These are phyloP conservation scores for Sciurus vulgaris DNA, from an alignment of 2,797 vertebrate species.

Conservation along the genomic window DNA sequence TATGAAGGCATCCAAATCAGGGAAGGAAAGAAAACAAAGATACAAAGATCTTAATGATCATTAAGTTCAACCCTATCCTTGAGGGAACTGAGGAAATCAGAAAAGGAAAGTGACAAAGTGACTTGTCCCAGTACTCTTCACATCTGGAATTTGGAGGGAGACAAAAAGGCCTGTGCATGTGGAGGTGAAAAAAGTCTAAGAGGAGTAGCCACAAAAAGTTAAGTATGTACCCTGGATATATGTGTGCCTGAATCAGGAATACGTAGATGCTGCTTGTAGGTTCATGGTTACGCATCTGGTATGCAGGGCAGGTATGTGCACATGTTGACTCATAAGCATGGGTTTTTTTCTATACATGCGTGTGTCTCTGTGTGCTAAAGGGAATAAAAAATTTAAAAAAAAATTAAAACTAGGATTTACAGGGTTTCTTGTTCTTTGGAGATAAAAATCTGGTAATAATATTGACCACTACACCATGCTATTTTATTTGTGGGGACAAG, in stretches of 20 bases:
- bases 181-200: not conserved
- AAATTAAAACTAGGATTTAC: not conserved
- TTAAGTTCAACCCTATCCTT: not conserved
- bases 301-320: not conserved
- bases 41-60: not conserved
- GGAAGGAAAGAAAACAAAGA: not conserved
- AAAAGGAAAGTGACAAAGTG: not conserved
- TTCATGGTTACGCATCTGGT: not conserved
- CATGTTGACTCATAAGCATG: not conserved
- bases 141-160: not conserved
- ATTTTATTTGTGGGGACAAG: not conserved
- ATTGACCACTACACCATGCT: not conserved
- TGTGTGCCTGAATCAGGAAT: not conserved
- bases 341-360: not conserved
- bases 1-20: not conserved
- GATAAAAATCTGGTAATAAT: not conserved
- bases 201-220: not conserved
- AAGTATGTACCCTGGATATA: fast-evolving
- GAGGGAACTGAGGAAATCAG: not conserved
- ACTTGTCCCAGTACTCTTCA: not conserved
- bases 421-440: not conserved
- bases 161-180: not conserved
- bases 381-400: not conserved
- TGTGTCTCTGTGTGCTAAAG: not conserved
- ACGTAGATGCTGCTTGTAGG: not conserved